Conservation (phyloP, 2,888 invertebrate species). For the Cephus pulcher region DNA sequence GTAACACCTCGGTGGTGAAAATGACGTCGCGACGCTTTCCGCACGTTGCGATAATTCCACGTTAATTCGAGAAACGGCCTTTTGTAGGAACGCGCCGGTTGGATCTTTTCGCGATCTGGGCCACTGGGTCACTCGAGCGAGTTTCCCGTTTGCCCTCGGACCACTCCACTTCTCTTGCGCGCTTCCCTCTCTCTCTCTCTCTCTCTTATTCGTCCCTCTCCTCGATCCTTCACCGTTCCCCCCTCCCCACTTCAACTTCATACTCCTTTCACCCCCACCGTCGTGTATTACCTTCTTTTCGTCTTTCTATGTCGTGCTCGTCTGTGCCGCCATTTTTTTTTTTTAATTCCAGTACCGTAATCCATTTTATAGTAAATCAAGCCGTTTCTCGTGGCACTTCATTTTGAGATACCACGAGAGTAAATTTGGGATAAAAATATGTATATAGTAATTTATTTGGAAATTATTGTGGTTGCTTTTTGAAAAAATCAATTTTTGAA, state of each 20-base stretch:
- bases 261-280: neutral
- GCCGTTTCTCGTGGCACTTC: neutral
- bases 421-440: neutral
- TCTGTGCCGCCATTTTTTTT: neutral
- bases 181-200: conserved; percentile 10
- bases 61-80: conserved; percentile 19
- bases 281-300: neutral
- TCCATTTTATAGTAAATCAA: neutral
- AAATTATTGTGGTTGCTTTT: neutral
- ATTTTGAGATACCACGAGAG: neutral
- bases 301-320: neutral
- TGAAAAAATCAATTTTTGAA: neutral
- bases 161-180: conserved; percentile 8
- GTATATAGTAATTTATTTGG: neutral
- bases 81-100: conserved; percentile 27
- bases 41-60: neutral
- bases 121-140: conserved; percentile 58
- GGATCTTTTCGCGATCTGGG: conserved; percentile 47
- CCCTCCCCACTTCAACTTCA: neutral
- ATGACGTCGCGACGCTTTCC: neutral
- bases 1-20: neutral
- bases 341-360: neutral
- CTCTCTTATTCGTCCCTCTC: neutral
- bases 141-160: conserved; percentile 55
- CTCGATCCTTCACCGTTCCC: neutral